phyloP scores from a whole-genome alignment of 2,113 vertebrate genomes.

The Scomber scombrus region DNA sequence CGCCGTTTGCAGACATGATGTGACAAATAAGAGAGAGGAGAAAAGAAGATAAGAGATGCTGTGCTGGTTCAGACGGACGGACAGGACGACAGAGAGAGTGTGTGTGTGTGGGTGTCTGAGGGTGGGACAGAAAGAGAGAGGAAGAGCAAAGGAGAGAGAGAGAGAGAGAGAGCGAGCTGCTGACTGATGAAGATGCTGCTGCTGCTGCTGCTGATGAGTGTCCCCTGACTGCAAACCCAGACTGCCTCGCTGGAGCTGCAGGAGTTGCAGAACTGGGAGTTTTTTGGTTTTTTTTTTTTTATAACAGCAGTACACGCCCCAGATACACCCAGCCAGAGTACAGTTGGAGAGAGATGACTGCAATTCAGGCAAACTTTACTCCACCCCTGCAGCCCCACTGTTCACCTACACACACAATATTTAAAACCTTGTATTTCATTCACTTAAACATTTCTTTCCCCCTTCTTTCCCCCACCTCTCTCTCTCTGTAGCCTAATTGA shows the following conservation, averaged over 20 bases:
- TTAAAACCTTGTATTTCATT: neutral
- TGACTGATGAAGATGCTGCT: slow-evolving; percentile 31
- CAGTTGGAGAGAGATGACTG: slow-evolving; percentile 45
- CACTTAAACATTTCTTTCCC: neutral
- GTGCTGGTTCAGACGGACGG: slow-evolving; percentile 6
- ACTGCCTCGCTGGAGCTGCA: slow-evolving; percentile 53
- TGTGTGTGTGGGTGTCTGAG: slow-evolving; percentile 19
- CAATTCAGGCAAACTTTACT: slow-evolving; percentile 39
- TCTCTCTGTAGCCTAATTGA: slow-evolving; percentile 14
- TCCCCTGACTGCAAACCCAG: slow-evolving; percentile 57
- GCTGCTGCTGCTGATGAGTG: slow-evolving; percentile 39
- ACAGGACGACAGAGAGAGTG: neutral
- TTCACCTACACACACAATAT: neutral
- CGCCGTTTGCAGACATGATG: slow-evolving; percentile 89
- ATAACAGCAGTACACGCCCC: slow-evolving; percentile 59
- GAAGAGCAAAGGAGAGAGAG: neutral
- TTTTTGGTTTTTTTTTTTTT: slow-evolving; percentile 6
- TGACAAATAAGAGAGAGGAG: neutral
- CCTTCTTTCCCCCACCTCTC: neutral
- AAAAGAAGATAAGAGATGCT: slow-evolving; percentile 22
- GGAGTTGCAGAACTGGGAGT: slow-evolving; percentile 44
- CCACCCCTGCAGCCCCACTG: slow-evolving; percentile 6
- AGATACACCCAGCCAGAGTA: slow-evolving; percentile 25
- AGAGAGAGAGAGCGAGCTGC: slow-evolving; percentile 18
- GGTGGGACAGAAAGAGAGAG: slow-evolving; percentile 16